Conservation (phyloP, 2,797 vertebrate species). For the Perodicticus potto region DNA sequence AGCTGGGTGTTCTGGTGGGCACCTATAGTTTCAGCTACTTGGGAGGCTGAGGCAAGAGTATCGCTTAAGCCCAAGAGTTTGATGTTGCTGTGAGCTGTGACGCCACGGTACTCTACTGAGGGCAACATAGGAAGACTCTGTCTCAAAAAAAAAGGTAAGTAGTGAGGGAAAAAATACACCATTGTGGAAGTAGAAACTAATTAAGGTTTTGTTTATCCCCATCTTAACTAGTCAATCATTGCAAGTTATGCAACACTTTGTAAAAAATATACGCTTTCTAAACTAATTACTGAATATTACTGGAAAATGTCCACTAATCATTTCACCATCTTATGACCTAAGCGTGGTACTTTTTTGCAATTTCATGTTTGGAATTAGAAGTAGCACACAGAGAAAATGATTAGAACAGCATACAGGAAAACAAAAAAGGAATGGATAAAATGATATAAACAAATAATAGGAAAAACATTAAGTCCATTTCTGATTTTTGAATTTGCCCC, state of each 20-base stretch:
- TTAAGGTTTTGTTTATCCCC: not conserved
- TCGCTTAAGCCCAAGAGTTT: no score
- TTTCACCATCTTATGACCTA: slow-evolving; percentile 26
- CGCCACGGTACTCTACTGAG: no score
- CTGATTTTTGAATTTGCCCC: not conserved
- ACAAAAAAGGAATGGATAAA: slow-evolving; percentile 25
- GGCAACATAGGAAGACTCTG: no score
- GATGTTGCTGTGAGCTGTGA: no score
- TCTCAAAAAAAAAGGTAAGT: not conserved
- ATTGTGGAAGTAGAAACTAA: not conserved
- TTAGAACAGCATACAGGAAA: not conserved
- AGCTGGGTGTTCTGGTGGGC: no score
- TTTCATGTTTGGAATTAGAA: slow-evolving; percentile 30
- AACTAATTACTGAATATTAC: not conserved
- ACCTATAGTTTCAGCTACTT: no score
- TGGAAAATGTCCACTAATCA: not conserved
- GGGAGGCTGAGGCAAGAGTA: no score
- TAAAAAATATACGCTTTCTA: slow-evolving; percentile 4
- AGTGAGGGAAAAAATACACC: not conserved
- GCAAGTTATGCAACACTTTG: not conserved
- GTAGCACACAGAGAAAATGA: not conserved
- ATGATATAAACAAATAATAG: not conserved
- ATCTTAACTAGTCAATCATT: not conserved
- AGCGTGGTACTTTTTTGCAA: not conserved
- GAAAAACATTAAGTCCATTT: slow-evolving; percentile 1